A percentile compares a stretch with the other conserved stretches of the same genome.
Evolutionary conservation across 1,140 invertebrate genomes (phyloP).

Genomic region (Leptopilina boulardi): DNA sequence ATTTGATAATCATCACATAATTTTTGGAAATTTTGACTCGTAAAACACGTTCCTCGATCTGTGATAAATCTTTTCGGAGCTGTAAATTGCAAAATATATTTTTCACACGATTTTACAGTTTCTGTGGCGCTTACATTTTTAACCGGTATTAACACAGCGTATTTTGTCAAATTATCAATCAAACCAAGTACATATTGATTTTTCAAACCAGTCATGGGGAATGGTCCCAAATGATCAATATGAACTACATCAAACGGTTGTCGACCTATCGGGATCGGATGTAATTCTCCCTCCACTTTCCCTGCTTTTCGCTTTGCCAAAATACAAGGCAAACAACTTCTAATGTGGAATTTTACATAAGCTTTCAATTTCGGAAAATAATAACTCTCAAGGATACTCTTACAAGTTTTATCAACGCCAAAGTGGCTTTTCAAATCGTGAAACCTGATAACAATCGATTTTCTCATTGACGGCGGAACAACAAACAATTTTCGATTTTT

Average conservation of each 20-base stretch:
- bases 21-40: constrained; percentile 51
- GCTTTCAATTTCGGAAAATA: constrained; percentile 41
- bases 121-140: constrained; percentile 1
- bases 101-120: constrained; percentile 36
- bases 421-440: constrained; percentile 45
- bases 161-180: constrained; percentile 49
- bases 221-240: constrained; percentile 46
- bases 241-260: constrained; percentile 48
- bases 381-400: constrained; percentile 28
- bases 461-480: constrained; percentile 39
- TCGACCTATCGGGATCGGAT: constrained; percentile 47
- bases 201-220: not conserved
- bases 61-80: constrained; percentile 38
- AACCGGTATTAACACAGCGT: constrained; percentile 24
- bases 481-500: constrained; percentile 37
- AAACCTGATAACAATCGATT: constrained; percentile 39
- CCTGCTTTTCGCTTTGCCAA: constrained; percentile 37
- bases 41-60: constrained; percentile 53
- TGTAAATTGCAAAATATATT: constrained; percentile 37
- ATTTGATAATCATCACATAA: constrained; percentile 55
- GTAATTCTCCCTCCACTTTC: constrained; percentile 41
- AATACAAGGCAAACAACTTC: constrained; percentile 39
- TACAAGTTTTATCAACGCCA: constrained; percentile 40
- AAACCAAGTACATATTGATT: constrained; percentile 43
- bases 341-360: constrained; percentile 39